phyloP scores from a whole-genome alignment of 2,888 invertebrate species.

The Schizaphis graminum region DNA sequence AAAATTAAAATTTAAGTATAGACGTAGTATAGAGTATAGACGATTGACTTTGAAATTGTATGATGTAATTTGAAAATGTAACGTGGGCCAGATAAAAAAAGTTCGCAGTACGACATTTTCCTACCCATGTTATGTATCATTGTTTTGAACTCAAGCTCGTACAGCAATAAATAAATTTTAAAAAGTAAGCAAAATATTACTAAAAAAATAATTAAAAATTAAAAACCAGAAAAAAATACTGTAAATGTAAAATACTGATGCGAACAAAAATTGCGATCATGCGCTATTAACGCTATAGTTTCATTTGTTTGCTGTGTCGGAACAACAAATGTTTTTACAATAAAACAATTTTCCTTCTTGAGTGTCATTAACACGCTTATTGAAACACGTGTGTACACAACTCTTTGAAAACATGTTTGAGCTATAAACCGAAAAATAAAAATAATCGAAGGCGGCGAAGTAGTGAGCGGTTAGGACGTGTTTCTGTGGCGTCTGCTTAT shows the following conservation, averaged over 20 bases:
- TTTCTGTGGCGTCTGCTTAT: background rate
- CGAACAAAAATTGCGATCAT: background rate
- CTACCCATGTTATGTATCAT: too few relatives aligned
- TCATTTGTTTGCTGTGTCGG: background rate
- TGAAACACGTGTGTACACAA: background rate
- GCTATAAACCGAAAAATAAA: background rate
- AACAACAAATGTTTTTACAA: background rate
- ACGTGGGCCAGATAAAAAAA: too few relatives aligned
- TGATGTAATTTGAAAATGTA: too few relatives aligned
- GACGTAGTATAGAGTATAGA: too few relatives aligned
- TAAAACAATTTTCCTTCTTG: background rate
- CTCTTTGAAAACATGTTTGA: background rate
- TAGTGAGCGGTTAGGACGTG: background rate
- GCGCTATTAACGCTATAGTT: background rate
- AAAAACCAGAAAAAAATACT: background rate
- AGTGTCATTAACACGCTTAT: background rate
- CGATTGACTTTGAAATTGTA: too few relatives aligned
- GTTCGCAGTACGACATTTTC: too few relatives aligned
- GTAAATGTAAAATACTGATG: background rate
- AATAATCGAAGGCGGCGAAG: background rate
- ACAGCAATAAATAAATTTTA: background rate
- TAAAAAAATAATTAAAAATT: background rate
- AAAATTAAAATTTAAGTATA: too few relatives aligned
- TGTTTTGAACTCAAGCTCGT: background rate
- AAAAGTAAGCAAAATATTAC: background rate